Percentiles rank a stretch among this genome's conserved stretches.
Conservation (phyloP, 1,140 invertebrate genomes). For the Bilobella aurantiaca region DNA sequence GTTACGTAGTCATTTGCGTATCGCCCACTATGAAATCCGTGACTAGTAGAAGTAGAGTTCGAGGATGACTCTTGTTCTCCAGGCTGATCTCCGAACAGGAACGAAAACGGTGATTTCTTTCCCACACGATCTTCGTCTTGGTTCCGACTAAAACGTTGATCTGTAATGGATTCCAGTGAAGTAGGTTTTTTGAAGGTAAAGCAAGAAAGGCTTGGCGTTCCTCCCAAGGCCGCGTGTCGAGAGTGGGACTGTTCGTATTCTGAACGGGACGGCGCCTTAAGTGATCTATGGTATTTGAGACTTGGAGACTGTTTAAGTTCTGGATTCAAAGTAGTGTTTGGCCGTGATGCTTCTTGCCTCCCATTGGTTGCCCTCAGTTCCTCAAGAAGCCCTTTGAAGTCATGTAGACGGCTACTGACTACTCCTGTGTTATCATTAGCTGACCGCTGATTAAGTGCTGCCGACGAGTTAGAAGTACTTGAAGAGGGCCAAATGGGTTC, state of each 20-base stretch:
- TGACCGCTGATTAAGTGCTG: not conserved
- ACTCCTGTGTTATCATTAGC: not conserved
- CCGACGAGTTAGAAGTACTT: not conserved
- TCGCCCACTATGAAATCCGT: not conserved
- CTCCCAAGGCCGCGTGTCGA: not conserved
- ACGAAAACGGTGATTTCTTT: not conserved
- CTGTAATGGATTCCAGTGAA: slow-evolving; percentile 29
- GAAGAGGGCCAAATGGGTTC: slow-evolving; percentile 32
- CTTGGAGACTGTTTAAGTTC: not conserved
- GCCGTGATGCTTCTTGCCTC: not conserved
- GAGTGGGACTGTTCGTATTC: slow-evolving; percentile 21
- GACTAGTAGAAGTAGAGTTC: not conserved
- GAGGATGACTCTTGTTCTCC: not conserved
- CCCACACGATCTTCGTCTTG: slow-evolving; percentile 3
- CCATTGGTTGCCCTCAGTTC: slow-evolving; percentile 13
- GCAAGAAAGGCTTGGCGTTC: slow-evolving; percentile 21
- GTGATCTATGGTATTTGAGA: slow-evolving; percentile 29
- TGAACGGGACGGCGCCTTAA: slow-evolving; percentile 21
- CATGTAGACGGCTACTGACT: not conserved
- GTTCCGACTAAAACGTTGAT: no score
- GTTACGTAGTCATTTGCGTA: slow-evolving; percentile 24
- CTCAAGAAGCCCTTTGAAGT: slow-evolving; percentile 27
- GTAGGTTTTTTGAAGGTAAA: slow-evolving; percentile 31
- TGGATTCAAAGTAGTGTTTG: not conserved
- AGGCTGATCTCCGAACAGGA: not conserved